Base-by-base conservation (phyloP, 2,113 vertebrate species). In the Sylvilagus bachmani region DNA sequence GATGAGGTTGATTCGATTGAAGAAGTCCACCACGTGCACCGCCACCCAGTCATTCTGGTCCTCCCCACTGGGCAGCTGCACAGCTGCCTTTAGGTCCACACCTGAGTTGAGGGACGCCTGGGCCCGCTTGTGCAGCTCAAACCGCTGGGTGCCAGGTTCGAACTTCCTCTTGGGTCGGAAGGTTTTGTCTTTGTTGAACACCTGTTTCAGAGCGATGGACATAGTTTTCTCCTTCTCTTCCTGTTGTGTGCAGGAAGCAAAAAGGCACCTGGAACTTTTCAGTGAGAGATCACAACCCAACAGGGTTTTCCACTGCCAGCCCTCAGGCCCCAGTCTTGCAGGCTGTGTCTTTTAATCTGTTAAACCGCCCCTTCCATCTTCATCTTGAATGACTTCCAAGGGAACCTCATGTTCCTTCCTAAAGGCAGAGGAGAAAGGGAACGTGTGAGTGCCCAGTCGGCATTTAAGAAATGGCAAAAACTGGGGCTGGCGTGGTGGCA, bases 171-270 rank as follows among this genome's bases (percentile, higher is more conserved):
- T 99, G 53, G 99, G 99, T 33, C 98, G 98, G 96, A 99, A 99
- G 9, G 99, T 99, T 97, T 99, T 99, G 97, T 99, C 99, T 93
- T 99, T 99, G 97, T 99, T 99, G 93, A 99, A 99, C 90, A 99
- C 99, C 95, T 99, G 99, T 95, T 99, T 99, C 87, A 99, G 98
- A 58, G 98, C 98, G 89, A 98, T 98, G 78, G 99, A 99, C 99
- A 99, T 99, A 94, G 91, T 97, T 91, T 96, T 93, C 83, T 96
- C 91, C 31, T 94, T 96, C 82, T 91, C 93, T 96, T 97, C 96
- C 82, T 87, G 74, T 58, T 86, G 82, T 79, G 16, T 93, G 73
- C 85, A 96, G 88, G 80, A 97, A 90, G 82, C 51, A 95, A 94
- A 97, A 97, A 97, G 96, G 66, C 89, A 97, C 89, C 0, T 86